phyloP scores from a whole-genome alignment of 1,140 invertebrate species.

The Drosophila pachea region DNA sequence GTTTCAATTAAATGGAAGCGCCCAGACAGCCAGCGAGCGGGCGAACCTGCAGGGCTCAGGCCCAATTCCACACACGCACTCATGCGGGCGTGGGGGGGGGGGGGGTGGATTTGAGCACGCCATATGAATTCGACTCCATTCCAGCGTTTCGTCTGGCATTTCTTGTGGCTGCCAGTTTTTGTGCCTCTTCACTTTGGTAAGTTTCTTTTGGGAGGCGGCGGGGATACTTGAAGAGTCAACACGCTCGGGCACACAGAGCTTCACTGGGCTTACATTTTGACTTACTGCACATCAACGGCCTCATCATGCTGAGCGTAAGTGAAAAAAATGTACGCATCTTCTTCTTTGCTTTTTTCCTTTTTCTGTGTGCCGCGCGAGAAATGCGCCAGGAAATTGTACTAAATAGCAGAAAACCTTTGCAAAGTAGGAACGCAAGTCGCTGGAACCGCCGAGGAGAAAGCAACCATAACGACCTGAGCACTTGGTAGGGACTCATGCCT shows the following conservation, averaged over 20 bases:
- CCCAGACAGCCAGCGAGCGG: slow-evolving; percentile 10
- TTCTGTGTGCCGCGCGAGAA: slow-evolving; percentile 49
- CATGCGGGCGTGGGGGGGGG: too few relatives aligned
- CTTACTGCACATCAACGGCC: slow-evolving; percentile 64
- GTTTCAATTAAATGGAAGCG: slow-evolving; percentile 68
- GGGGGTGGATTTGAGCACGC: slow-evolving; percentile 4
- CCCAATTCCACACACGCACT: background rate
- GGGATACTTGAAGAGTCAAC: slow-evolving; percentile 41
- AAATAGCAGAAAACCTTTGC: slow-evolving; percentile 55
- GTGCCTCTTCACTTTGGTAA: slow-evolving; percentile 3
- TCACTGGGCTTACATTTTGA: slow-evolving; percentile 54
- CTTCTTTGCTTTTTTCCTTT: slow-evolving; percentile 9
- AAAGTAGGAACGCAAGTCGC: slow-evolving; percentile 36
- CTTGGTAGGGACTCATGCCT: background rate
- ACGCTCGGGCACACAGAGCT: slow-evolving; percentile 21
- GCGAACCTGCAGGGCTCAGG: background rate
- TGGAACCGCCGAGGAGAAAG: slow-evolving; percentile 40
- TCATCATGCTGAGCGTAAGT: slow-evolving; percentile 63
- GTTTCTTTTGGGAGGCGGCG: slow-evolving; percentile 1
- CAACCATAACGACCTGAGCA: slow-evolving; percentile 51
- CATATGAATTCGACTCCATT: slow-evolving; percentile 29
- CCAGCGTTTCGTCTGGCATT: slow-evolving; percentile 9
- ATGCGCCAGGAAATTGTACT: slow-evolving; percentile 71
- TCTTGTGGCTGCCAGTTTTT: slow-evolving; percentile 16
- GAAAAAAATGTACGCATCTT: slow-evolving; percentile 58